These are phyloP conservation scores for Cyanoramphus novaezelandiae DNA, from an alignment of 2,113 vertebrate genomes.

Conservation along the genomic window DNA sequence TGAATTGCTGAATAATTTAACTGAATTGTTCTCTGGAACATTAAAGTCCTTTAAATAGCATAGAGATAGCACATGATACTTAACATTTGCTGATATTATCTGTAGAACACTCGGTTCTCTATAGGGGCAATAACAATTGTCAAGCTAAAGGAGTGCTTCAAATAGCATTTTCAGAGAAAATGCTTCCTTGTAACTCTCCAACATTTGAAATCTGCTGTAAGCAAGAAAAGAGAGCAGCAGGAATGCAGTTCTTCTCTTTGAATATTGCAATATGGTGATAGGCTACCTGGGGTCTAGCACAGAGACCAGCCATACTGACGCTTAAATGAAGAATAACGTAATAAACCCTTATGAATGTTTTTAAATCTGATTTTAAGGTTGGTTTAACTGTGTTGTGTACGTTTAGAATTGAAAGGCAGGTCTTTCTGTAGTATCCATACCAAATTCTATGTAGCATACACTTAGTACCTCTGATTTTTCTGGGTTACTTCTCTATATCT, in stretches of 20 bases:
- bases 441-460: not conserved
- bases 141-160: not conserved
- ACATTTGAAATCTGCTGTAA: not conserved
- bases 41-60: slow-evolving; percentile 62
- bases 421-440: not conserved
- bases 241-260: not conserved
- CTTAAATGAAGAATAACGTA: not conserved
- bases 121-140: slow-evolving; percentile 37
- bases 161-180: slow-evolving; percentile 26
- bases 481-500: not conserved
- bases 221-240: not conserved
- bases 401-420: not conserved
- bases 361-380: not conserved
- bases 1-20: slow-evolving; percentile 51
- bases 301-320: not conserved
- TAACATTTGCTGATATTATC: slow-evolving; percentile 66
- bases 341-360: not conserved
- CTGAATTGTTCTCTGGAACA: slow-evolving; percentile 55
- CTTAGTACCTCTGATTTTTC: not conserved
- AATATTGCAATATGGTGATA: not conserved
- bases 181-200: not conserved
- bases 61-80: slow-evolving; percentile 43
- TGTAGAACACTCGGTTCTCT: slow-evolving; percentile 41
- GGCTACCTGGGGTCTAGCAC: not conserved
- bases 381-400: not conserved